phyloP scores from a whole-genome alignment of 2,888 invertebrate species.

The Cactoblastis cactorum region DNA sequence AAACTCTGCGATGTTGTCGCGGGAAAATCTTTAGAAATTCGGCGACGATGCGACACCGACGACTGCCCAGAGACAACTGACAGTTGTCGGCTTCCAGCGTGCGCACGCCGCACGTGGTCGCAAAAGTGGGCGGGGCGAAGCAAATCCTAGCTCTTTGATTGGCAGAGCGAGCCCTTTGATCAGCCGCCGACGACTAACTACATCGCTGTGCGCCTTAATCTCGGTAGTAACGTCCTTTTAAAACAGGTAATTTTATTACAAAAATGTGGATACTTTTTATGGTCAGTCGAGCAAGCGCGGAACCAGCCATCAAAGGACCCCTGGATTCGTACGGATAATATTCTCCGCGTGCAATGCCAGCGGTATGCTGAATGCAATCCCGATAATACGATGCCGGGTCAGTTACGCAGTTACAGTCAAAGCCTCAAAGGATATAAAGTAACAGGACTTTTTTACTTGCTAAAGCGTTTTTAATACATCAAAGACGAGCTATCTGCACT shows the following conservation, averaged over 20 bases:
- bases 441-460: conserved; percentile 43
- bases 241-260: conserved; percentile 78
- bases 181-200: conserved; percentile 74
- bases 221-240: conserved; percentile 77
- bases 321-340: conserved; percentile 35
- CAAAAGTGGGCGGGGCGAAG: conserved; percentile 52
- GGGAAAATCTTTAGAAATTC: conserved; percentile 25
- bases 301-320: conserved; percentile 41
- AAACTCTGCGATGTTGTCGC: conserved; percentile 40
- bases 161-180: conserved; percentile 64
- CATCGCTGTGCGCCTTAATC: conserved; percentile 75
- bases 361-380: conserved; percentile 53
- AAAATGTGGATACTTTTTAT: conserved; percentile 71
- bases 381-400: conserved; percentile 53
- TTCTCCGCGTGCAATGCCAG: conserved; percentile 47
- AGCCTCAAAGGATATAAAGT: conserved; percentile 50
- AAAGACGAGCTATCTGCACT: conserved; percentile 31
- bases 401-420: conserved; percentile 49
- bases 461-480: conserved; percentile 50
- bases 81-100: conserved; percentile 44
- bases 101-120: conserved; percentile 76
- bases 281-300: conserved; percentile 60
- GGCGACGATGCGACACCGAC: conserved; percentile 27
- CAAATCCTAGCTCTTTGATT: conserved; percentile 44
- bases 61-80: conserved; percentile 52